Percentiles rank a stretch among this genome's conserved stretches.
Conservation (phyloP, 2,888 invertebrate genomes). For the Apodemia mormo region DNA sequence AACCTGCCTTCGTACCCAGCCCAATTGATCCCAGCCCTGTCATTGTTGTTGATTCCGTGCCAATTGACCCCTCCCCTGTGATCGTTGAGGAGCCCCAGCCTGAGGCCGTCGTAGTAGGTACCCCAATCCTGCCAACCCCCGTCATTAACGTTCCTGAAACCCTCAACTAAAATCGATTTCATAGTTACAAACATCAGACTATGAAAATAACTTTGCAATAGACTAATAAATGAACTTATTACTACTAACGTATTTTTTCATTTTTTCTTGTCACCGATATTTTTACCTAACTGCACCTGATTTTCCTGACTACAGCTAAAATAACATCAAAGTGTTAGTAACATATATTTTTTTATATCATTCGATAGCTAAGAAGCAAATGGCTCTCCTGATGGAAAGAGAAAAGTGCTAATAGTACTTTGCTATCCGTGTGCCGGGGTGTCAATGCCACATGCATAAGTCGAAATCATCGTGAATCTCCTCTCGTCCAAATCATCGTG, state of each 20-base stretch:
- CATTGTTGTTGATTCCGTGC: slow-evolving; percentile 32
- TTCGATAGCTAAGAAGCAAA: too few relatives aligned
- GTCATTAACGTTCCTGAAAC: slow-evolving; percentile 28
- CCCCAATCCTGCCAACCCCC: slow-evolving; percentile 10
- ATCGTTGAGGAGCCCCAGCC: slow-evolving; percentile 10
- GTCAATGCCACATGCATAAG: too few relatives aligned
- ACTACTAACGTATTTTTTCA: too few relatives aligned
- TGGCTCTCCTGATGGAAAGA: too few relatives aligned
- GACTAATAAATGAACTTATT: neutral
- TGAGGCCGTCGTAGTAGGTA: neutral
- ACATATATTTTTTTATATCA: too few relatives aligned
- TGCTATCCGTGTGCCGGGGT: too few relatives aligned
- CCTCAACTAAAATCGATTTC: slow-evolving; percentile 30
- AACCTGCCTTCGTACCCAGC: slow-evolving; percentile 22
- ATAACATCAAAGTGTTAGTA: too few relatives aligned
- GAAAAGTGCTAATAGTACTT: too few relatives aligned
- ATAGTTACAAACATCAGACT: neutral
- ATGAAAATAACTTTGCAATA: neutral
- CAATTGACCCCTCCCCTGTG: slow-evolving; percentile 29
- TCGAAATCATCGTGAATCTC: too few relatives aligned
- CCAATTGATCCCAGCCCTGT: slow-evolving; percentile 33
- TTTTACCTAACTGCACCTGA: neutral
- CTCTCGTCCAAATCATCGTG: slow-evolving; percentile 40
- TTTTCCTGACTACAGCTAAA: too few relatives aligned
- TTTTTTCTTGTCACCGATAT: too few relatives aligned